Percentiles rank a stretch among this genome's conserved stretches.
phyloP scores from a whole-genome alignment of 2,797 vertebrate genomes.

The Cirrhinus mrigala region DNA sequence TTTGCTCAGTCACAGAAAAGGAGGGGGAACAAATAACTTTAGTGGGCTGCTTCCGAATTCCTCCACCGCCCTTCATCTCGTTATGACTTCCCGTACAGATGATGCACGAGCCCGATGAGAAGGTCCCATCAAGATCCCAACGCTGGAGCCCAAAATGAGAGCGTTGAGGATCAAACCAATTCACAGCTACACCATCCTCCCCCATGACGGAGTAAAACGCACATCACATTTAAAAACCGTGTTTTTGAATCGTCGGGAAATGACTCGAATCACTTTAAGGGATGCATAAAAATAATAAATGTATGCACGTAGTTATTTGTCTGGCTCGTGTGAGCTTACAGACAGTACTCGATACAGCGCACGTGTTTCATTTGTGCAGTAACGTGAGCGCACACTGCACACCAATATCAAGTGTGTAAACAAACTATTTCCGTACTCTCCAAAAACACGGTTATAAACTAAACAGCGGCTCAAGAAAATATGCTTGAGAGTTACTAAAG shows the following conservation, averaged over 20 bases:
- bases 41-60: slow-evolving; percentile 81
- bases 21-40: slow-evolving; percentile 44
- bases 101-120: slow-evolving; percentile 22
- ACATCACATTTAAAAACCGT: not conserved
- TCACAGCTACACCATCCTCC: not conserved
- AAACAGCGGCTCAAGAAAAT: not conserved
- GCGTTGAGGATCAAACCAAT: not conserved
- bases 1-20: slow-evolving; percentile 38
- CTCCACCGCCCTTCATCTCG: slow-evolving; percentile 72
- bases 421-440: slow-evolving; percentile 48
- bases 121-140: slow-evolving; percentile 2
- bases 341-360: slow-evolving; percentile 37
- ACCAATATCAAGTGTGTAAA: slow-evolving; percentile 52
- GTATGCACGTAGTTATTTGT: not conserved
- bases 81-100: slow-evolving; percentile 47
- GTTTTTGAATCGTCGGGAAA: not conserved
- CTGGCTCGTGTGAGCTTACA: not conserved
- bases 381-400: slow-evolving; percentile 71
- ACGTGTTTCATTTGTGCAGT: slow-evolving; percentile 73
- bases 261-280: not conserved
- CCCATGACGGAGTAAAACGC: not conserved
- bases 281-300: not conserved
- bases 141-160: not conserved
- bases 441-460: not conserved
- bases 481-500: not conserved